These are phyloP conservation scores for Cephalotes varians DNA, from an alignment of 2,888 invertebrate species.

Conservation along the genomic window DNA sequence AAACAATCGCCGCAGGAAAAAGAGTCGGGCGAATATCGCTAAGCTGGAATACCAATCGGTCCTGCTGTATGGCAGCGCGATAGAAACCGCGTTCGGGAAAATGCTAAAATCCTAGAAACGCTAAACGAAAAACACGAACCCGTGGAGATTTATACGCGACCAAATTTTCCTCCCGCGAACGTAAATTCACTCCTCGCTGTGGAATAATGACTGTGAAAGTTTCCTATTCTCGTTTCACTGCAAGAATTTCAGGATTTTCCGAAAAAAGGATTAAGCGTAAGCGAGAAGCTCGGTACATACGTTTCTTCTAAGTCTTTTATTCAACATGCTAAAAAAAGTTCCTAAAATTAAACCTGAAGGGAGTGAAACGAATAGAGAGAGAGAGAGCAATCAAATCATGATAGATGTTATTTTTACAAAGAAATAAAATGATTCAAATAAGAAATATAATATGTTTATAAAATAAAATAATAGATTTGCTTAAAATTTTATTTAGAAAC, in stretches of 20 bases:
- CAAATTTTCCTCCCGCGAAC: conserved; percentile 48
- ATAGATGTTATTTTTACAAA: conserved; percentile 22
- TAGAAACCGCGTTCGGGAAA: conserved; percentile 34
- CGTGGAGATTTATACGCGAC: conserved; percentile 44
- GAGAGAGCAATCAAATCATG: too few relatives aligned
- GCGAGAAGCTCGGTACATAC: conserved; percentile 11
- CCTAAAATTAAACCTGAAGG: not conserved
- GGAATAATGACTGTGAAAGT: conserved; percentile 52
- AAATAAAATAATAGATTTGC: not conserved
- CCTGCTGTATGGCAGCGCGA: not conserved
- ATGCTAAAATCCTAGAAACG: conserved; percentile 50
- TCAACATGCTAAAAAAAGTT: not conserved
- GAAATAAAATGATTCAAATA: not conserved
- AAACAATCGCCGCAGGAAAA: conserved; percentile 62
- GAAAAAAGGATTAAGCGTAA: conserved; percentile 38
- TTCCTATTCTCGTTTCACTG: conserved; percentile 39
- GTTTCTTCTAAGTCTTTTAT: conserved; percentile 41
- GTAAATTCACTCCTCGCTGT: conserved; percentile 48
- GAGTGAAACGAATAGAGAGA: too few relatives aligned
- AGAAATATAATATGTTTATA: not conserved
- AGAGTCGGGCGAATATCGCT: conserved; percentile 60
- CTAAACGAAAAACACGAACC: conserved; percentile 49
- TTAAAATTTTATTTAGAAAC: not conserved
- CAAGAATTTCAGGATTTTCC: conserved; percentile 46
- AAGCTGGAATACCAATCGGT: conserved; percentile 57